phyloP scores from a whole-genome alignment of 2,797 vertebrate genomes.

The Euthynnus affinis region DNA sequence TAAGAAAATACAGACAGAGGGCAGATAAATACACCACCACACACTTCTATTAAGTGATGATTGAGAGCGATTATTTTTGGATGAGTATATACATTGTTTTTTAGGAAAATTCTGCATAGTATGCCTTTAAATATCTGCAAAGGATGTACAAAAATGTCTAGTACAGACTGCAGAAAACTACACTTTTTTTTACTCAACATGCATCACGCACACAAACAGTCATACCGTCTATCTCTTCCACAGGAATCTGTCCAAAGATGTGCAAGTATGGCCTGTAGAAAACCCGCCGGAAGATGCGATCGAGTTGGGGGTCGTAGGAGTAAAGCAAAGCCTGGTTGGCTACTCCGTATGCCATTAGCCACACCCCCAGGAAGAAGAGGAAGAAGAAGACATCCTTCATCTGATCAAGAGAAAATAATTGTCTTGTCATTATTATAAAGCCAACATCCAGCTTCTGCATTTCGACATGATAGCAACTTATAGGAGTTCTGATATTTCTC shows the following conservation, averaged over 20 bases:
- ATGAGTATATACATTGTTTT: no score
- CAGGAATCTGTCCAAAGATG: conserved; percentile 94
- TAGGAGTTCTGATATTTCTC: conserved; percentile 49
- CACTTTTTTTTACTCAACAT: neutral
- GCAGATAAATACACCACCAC: no score
- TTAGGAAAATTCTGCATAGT: no score
- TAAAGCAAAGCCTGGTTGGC: conserved; percentile 92
- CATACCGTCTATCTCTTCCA: conserved; percentile 91
- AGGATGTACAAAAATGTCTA: neutral
- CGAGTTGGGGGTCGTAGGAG: conserved; percentile 81
- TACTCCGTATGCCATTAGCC: conserved; percentile 93
- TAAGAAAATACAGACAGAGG: no score
- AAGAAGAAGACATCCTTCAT: conserved; percentile 96
- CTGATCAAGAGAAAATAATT: conserved; percentile 68
- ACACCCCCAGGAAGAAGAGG: conserved; percentile 93
- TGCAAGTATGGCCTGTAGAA: conserved; percentile 94
- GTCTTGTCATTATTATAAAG: neutral
- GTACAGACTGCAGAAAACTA: neutral
- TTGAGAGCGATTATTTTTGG: no score
- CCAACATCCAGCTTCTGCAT: neutral
- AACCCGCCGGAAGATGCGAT: conserved; percentile 88
- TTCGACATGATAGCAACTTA: neutral
- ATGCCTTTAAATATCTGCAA: conserved; percentile 1
- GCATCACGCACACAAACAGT: neutral
- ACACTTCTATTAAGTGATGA: no score